Evolutionary conservation across 92 coral and sea anemone genomes (phyloP), one percentile per base, ranked within the genome.

Genomic region (Epizoanthus rinbou): DNA sequence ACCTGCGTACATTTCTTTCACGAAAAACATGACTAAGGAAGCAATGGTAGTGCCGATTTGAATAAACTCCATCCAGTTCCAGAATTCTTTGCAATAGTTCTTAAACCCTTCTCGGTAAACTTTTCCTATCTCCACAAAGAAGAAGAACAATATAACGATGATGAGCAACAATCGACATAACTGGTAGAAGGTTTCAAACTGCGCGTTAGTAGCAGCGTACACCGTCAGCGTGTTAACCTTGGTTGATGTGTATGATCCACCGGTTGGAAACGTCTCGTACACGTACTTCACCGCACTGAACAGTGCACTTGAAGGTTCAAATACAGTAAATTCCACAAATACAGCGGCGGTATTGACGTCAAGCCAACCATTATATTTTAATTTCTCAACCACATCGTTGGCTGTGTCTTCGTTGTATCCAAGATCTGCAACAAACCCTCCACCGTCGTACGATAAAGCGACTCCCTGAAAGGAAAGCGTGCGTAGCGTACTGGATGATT

Each of bases 51-150:
- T 84, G 35, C 74, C 33, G 11, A 91, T 85, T 84, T 93, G 98
- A 28, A 91, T 23, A 13, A 93, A 45, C 74, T 91, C 98, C 81
- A 93, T 74, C 98, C 98, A 93, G 76, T 89, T 93, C 98, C 98
- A 93, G 22, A 93, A 64, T 69, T 80, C 84, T 43, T 76, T 86
- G 18, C 85, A 86, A 67, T 93, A 91, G 0, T 63, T 73, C 37
- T 85, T 76, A 6, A 22, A 15, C 37, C 93, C 93, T 43, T 91
- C 91, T 5, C 91, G 90, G 58, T 90, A 90, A 17, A 93, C 64
- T 81, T 93, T 93, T 3, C 98, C 98, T 57, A 87, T 79, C 71
- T 93, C 95, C 64, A 90, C 90, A 52, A 89, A 89, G n/a, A 91
- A 59, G 59, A 91, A 91, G 39, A 91, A 88, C 1, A 93, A 54